Percentiles rank a stretch among this genome's conserved stretches.
phyloP scores from a whole-genome alignment of 2,797 vertebrate species.

The Pantherophis vulpinus region DNA sequence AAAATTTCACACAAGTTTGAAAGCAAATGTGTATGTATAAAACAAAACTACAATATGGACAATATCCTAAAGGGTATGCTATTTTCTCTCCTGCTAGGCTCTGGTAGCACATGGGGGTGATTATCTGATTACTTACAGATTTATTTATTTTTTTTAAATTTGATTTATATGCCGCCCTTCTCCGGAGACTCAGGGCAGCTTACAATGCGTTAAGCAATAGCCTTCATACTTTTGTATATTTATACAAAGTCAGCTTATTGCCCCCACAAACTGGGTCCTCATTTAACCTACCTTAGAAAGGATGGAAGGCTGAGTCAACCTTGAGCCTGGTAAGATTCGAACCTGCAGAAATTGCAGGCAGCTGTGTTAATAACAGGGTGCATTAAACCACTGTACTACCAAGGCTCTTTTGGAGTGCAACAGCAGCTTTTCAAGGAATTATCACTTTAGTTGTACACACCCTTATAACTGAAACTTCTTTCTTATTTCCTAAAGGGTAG shows the following conservation, averaged over 20 bases:
- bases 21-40: not conserved
- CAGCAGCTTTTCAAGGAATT: slow-evolving; percentile 18
- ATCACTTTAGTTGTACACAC: slow-evolving; percentile 11
- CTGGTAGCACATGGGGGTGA: not conserved
- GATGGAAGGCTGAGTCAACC: too few relatives aligned
- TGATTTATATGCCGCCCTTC: too few relatives aligned
- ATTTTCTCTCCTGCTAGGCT: not conserved
- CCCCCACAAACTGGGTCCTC: too few relatives aligned
- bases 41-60: not conserved
- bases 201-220: too few relatives aligned
- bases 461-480: slow-evolving; percentile 28
- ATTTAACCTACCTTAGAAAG: too few relatives aligned
- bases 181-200: too few relatives aligned
- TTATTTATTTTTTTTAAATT: not conserved
- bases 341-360: too few relatives aligned
- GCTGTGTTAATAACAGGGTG: too few relatives aligned
- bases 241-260: too few relatives aligned
- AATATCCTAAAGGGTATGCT: not conserved
- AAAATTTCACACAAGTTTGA: not conserved
- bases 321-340: too few relatives aligned
- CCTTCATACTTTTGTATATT: too few relatives aligned
- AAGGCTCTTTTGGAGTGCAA: not conserved
- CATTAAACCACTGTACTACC: too few relatives aligned
- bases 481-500: not conserved
- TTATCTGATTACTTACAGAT: slow-evolving; percentile 28